Conservation (phyloP, 2,888 invertebrate species). For the Harpalus rufipes region DNA sequence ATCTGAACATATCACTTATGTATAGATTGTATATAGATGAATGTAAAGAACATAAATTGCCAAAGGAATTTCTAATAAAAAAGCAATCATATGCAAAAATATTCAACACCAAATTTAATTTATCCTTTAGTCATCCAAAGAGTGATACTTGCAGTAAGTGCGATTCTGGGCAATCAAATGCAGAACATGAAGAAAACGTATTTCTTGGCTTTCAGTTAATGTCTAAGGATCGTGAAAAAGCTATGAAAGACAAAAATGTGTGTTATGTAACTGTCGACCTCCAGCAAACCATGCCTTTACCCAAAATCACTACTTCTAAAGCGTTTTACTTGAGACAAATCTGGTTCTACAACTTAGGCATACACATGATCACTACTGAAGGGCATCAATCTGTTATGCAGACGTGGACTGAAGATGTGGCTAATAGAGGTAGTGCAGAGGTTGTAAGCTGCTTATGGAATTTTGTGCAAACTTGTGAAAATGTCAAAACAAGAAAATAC, state of each 20-base stretch:
- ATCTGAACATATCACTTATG: too few species aligned
- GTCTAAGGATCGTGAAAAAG: slow-evolving; percentile 57
- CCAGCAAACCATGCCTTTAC: slow-evolving; percentile 70
- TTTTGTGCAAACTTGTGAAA: slow-evolving; percentile 68
- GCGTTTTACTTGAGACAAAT: slow-evolving; percentile 70
- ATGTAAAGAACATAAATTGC: too few species aligned
- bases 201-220: slow-evolving; percentile 41
- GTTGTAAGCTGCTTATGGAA: slow-evolving; percentile 68
- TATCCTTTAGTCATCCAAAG: too few species aligned
- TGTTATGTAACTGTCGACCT: slow-evolving; percentile 69
- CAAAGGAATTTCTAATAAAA: too few species aligned
- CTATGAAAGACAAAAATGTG: slow-evolving; percentile 18
- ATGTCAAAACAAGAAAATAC: too few species aligned
- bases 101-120: too few species aligned
- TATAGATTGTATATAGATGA: too few species aligned
- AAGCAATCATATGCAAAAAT: too few species aligned
- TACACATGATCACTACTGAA: slow-evolving; percentile 63
- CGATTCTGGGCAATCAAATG: neutral
- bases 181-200: slow-evolving; percentile 26
- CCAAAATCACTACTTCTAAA: slow-evolving; percentile 68
- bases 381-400: slow-evolving; percentile 62
- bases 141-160: too few species aligned
- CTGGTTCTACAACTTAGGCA: slow-evolving; percentile 69
- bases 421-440: slow-evolving; percentile 70
- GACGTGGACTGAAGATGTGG: slow-evolving; percentile 71